Base-by-base conservation (phyloP, 2,888 invertebrate species). In the Ctenicera cuprea region DNA sequence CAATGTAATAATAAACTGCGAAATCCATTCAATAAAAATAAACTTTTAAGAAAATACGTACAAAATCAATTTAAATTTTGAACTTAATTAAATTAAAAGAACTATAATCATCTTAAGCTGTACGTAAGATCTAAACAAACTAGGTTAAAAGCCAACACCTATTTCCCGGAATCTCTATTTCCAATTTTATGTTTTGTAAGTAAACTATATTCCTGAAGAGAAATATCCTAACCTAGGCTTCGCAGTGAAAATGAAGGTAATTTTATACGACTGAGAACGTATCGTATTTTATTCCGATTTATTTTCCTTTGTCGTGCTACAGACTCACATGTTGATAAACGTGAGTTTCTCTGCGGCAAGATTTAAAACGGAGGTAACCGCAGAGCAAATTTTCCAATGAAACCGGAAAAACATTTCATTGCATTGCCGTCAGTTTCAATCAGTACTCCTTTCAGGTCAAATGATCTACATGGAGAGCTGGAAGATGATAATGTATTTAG, bases 381-480 rank as follows among this genome's bases (percentile, higher is more conserved):
- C 54, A 22, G 2, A n/a, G n/a, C 14, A 54, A 30, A 54, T 30
- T 26, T 30, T 12, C 11, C 9, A 14, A 54, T 11, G 52, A 54
- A 50, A 22, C 18, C 20, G 9, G 26, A 22, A 26, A 54, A 48
- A 48, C 20, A 20, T 16, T 11, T 3, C 7, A 5, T 48, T 48
- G 18, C 1, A 48, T 20, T 11, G 18, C 2, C 20, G 33, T 16
- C 45, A 45, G 4, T 16, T 16, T 45, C 45, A 45, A 43, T 45
- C 45, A 45, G 11, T 18, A 41, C 67, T 59, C 71, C 59, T 82
- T 85, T 26, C 85, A 95, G 98, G 98, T 80, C 98, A 98, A 90
- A 99, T 99, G 98, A 94, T 98, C 83, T 98, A 96, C 87, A 97
- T 99, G 97, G 95, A 96, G 80, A 97, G 97, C 84, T 99, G 99